Base-by-base conservation (phyloP, 2,797 vertebrate genomes). In the Taeniopygia guttata region DNA sequence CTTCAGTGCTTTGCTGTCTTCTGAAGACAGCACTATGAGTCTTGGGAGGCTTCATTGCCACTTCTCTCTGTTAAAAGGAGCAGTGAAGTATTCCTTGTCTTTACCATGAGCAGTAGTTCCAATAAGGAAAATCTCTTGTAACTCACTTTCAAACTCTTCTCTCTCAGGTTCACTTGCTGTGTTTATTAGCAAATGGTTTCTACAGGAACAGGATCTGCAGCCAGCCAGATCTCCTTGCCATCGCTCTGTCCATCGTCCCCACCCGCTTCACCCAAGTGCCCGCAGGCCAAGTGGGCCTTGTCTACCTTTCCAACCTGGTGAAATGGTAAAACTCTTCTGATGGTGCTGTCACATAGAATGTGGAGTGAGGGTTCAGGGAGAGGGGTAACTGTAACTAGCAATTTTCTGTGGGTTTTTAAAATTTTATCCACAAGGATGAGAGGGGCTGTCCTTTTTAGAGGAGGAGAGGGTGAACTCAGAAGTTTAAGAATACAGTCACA, bases 141-240 rank as follows among this genome's bases (percentile, higher is more conserved):
- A 88, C 63, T 96, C 74, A 74, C 34, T 74, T 25, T 36, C 48
- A 49, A 90, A 81, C 72, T 51, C 38, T 55, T 36, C 85, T 69
- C 55, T 68, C 64, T 91, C 66, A 99, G 99, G 99, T 99, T 89
- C 99, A 99, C 92, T 97, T 99, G 58, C 96, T 99, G 92, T 99
- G 99, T 97, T 98, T 99, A 68, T 94, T 99, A 91, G 99, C 98
- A 73, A 98, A 98, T 6, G 99, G 99, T 85, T 98, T 99, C 96
- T 98, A 98, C 91, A 98, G 98, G 60, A 99, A 98, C 94, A 97
- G 95, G 40, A 68, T 98, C 87, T 99, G 99, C 97, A 97, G 63
- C 87, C 98, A 98, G 90, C 98, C 98, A 4, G 99, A 99, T 91
- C 98, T 99, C 73, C 96, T 98, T 27, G 99, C 99, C 21, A 64